A percentile compares a stretch with the other conserved stretches of the same genome.
Conservation (phyloP, 2,888 invertebrate genomes). For the Altica lythri region DNA sequence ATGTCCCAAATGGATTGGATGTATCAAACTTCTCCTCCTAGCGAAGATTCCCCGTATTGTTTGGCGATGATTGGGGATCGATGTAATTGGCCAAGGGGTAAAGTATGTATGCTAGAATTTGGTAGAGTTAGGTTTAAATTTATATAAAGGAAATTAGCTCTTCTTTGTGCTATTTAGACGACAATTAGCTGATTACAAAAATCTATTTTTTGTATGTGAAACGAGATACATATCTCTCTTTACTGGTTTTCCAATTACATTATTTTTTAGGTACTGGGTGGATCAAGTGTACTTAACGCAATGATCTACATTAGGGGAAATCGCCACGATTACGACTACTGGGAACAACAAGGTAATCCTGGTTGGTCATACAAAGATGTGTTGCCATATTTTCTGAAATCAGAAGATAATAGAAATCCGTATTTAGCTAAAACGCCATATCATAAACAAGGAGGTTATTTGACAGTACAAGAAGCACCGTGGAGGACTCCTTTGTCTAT, state of each 20-base stretch:
- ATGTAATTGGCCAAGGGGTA: constrained; percentile 92
- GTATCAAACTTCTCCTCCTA: constrained; percentile 83
- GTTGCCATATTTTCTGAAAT: constrained; percentile 83
- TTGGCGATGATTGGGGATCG: constrained; percentile 85
- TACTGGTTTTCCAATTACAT: too few species aligned
- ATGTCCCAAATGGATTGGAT: constrained; percentile 90
- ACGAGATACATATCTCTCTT: too few species aligned
- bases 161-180: too few species aligned
- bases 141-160: too few species aligned
- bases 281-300: constrained; percentile 85
- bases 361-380: constrained; percentile 88
- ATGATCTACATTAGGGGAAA: constrained; percentile 93
- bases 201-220: too few species aligned
- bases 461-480: constrained; percentile 83
- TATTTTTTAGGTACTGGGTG: constrained; percentile 72
- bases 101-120: constrained; percentile 59
- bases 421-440: constrained; percentile 76
- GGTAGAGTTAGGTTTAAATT: too few species aligned
- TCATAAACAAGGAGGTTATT: constrained; percentile 77
- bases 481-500: constrained; percentile 82
- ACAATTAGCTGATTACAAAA: too few species aligned
- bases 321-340: constrained; percentile 82
- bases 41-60: constrained; percentile 79
- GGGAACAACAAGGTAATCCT: constrained; percentile 80
- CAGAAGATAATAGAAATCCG: constrained; percentile 86